Evolutionary conservation across 1,140 invertebrate species (phyloP), one percentile per base, ranked within the genome.

Genomic region (Drosophila kikkawai): DNA sequence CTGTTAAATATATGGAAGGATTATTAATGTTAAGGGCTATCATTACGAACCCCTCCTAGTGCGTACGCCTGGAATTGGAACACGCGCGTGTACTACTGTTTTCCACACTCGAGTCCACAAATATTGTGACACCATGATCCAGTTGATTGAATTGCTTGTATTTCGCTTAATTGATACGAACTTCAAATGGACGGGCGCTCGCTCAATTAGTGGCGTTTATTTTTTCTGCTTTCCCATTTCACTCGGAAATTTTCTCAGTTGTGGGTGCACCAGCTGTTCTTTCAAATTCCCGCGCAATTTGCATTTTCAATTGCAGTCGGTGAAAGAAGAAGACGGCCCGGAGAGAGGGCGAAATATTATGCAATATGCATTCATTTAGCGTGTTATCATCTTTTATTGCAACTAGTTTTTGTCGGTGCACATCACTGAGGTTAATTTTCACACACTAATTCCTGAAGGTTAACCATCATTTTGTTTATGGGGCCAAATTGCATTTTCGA

Each of bases 161-260:
- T 84, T 84, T 80, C 60, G 59, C 80, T 65, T 90, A 88, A 88
- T 90, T 88, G 84, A 88, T 88, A 84, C 85, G 85, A 90, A 90
- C 84, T 84, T 90, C 83, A 83, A 80, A 87, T 77, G 84, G 60
- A 77, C 65, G 75, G 71, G 76, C 66, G 58, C 66, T 68, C 66
- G 58, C 66, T 68, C 84, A 88, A 88, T 88, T 88, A 88, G 85
- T 69, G 59, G 80, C 67, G 74, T 45, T 70, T 70, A 55, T 77
- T 84, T 71, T 79, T 22, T 70, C 51, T 68, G 56, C 73, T 74
- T 77, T 76, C 71, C 70, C 75, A 80, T 83, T 83, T 80, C 82
- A 80, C 81, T 66, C 57, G 60, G 69, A 47, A 55, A 63, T 61
- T 68, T 75, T 64, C 22, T 47, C 45, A 70, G 71, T 67, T 44